A percentile compares a stretch with the other conserved stretches of the same genome.
phyloP scores from a whole-genome alignment of 92 coral and sea anemone species.

The Zoanthus sociatus region DNA sequence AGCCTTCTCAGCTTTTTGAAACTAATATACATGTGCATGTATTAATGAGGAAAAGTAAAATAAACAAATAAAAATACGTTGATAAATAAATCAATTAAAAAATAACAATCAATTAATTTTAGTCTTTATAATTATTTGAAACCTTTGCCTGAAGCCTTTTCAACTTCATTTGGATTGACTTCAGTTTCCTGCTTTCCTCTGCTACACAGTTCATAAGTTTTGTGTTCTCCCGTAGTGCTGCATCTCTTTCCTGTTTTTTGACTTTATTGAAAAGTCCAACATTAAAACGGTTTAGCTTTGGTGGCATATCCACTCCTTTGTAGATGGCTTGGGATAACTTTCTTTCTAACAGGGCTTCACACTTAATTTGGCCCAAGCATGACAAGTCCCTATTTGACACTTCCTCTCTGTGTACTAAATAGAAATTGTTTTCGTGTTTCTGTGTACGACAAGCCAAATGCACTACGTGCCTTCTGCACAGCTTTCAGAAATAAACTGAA shows the following conservation, averaged over 20 bases:
- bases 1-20: slow-evolving; percentile 42
- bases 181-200: slow-evolving; percentile 49
- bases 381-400: slow-evolving; percentile 68
- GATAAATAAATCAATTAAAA: slow-evolving; percentile 21
- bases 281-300: no score
- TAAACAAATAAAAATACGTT: background rate
- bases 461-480: slow-evolving; percentile 52
- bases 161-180: slow-evolving; percentile 45
- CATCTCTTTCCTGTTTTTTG: slow-evolving; percentile 53
- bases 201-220: slow-evolving; percentile 53
- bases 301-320: no score
- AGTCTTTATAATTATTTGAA: slow-evolving; percentile 21
- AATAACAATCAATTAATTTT: slow-evolving; percentile 44
- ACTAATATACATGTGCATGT: slow-evolving; percentile 19
- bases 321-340: no score
- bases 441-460: slow-evolving; percentile 59
- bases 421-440: slow-evolving; percentile 33
- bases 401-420: slow-evolving; percentile 62
- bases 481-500: slow-evolving; percentile 46
- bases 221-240: slow-evolving; percentile 42
- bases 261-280: slow-evolving; percentile 44
- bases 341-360: no score
- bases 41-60: background rate
- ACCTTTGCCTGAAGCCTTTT: slow-evolving; percentile 52
- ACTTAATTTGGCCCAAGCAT: slow-evolving; percentile 33